A percentile compares a stretch with the other conserved stretches of the same genome.
Evolutionary conservation across 2,797 vertebrate species (phyloP).

Genomic region (Astyanax mexicanus): DNA sequence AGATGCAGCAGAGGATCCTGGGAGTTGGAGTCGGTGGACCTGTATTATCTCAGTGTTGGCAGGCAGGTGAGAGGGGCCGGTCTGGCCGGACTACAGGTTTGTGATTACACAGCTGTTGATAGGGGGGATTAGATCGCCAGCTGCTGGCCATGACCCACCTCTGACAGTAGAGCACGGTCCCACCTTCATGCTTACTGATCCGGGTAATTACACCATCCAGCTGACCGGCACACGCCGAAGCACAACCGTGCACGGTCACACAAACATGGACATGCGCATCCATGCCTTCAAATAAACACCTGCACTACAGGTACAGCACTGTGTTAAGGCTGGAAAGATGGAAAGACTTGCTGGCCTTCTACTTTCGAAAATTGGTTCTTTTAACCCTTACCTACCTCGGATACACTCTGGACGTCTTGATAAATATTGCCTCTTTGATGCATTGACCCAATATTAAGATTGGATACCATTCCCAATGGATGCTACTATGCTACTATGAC

Average conservation of each 20-base stretch:
- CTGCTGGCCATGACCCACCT: slow-evolving; percentile 66
- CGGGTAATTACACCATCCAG: slow-evolving; percentile 76
- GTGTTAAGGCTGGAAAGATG: background rate
- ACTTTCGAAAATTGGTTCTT: background rate
- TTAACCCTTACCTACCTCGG: background rate
- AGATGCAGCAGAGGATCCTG: slow-evolving; percentile 50
- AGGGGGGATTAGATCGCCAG: slow-evolving; percentile 69
- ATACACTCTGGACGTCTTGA: no score
- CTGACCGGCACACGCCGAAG: slow-evolving; percentile 61
- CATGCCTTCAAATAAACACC: slow-evolving; percentile 41
- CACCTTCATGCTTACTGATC: slow-evolving; percentile 77
- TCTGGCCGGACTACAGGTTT: slow-evolving; percentile 50
- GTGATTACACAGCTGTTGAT: slow-evolving; percentile 79
- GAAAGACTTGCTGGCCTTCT: no score
- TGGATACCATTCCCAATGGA: no score
- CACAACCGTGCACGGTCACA: slow-evolving; percentile 22
- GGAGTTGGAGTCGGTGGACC: slow-evolving; percentile 48
- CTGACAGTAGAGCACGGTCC: slow-evolving; percentile 75
- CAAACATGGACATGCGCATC: background rate
- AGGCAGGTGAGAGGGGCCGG: slow-evolving; percentile 54
- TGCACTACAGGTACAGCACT: slow-evolving; percentile 19
- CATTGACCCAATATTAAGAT: no score
- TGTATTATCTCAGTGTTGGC: slow-evolving; percentile 43
- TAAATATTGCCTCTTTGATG: no score
- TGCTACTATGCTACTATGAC: no score